These are phyloP conservation scores for Pollenia griseotomentosa DNA, from an alignment of 2,888 invertebrate genomes.

Conservation along the genomic window DNA sequence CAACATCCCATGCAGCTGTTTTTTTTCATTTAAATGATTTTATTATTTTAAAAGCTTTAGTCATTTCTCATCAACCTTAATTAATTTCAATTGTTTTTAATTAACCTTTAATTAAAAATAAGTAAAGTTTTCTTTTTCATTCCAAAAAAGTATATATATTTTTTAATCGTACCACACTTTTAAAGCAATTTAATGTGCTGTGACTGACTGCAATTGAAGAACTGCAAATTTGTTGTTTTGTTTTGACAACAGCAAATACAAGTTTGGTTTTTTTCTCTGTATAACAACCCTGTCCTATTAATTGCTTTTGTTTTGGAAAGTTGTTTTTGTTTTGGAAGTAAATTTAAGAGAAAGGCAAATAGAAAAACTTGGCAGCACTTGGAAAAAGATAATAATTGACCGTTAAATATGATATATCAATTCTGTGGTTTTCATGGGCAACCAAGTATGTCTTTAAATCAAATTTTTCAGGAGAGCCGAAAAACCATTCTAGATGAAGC, in stretches of 20 bases:
- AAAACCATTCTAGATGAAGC: too few relatives aligned
- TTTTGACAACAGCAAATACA: conserved; percentile 52
- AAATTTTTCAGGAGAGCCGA: too few relatives aligned
- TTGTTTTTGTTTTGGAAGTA: conserved; percentile 8
- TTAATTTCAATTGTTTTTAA: conserved; percentile 71
- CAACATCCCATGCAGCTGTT: conserved; percentile 45
- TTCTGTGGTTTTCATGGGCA: too few relatives aligned
- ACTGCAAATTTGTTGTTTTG: conserved; percentile 66
- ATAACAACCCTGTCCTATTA: conserved; percentile 26
- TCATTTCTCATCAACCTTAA: conserved; percentile 46
- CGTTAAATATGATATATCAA: too few relatives aligned
- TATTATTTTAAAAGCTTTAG: conserved; percentile 12
- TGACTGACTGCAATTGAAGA: conserved; percentile 57
- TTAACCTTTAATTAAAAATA: conserved; percentile 69
- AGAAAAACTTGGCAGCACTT: conserved; percentile 1
- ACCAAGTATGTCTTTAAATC: too few relatives aligned
- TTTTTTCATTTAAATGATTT: conserved; percentile 13
- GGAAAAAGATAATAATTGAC: background rate
- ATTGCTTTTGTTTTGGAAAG: conserved; percentile 40
- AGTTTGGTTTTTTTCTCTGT: conserved; percentile 7
- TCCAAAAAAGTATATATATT: background rate
- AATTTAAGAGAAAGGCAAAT: background rate
- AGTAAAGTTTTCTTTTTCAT: conserved; percentile 28
- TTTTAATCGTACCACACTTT: background rate
- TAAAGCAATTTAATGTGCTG: background rate